Evolutionary conservation across 1,140 invertebrate genomes (phyloP), one percentile per base, ranked within the genome.

Genomic region (Scylla paramamosain): DNA sequence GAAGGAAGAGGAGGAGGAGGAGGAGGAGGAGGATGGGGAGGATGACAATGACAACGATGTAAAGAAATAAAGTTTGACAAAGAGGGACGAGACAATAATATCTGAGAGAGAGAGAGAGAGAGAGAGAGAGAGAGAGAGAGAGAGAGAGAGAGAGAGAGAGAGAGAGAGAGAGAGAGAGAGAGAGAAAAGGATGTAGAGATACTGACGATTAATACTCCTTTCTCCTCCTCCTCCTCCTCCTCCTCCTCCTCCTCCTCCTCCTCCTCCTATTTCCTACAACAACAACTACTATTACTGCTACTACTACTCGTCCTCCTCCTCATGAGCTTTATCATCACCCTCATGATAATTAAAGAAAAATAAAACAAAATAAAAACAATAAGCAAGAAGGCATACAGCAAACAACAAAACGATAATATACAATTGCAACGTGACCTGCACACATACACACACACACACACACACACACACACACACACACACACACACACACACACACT

Each of bases 111-210:
- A 59, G 52, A 59, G 52, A 59, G 52, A 59, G 52, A 59, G 52
- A 59, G 52, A 59, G 52, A 59, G 52, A 59, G 52, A 59, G 52
- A 77, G 67, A 77, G 67, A 77, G 67, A 77, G 67, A 77, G 67
- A 77, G 67, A 77, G 67, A 77, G 67, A 77, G 67, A 77, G 67
- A 77, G 67, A 77, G 67, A 77, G 67, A 77, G 67, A 77, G 67
- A 77, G 67, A 77, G 67, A 77, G 67, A 77, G 59, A 67, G 59
- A 67, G 59, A 67, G 59, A 67, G 59, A 67, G 59, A 67, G 59
- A 67, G 59, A 67, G 59, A 25, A 25, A n/a, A n/a, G n/a, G 25
- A n/a, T 7, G n/a, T 7, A n/a, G 67, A 77, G 67, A 77, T 7
- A 77, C 20, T n/a, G n/a, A 77, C 20, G 12, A 77, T 77, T 77